Percentiles rank a stretch among this genome's conserved stretches.
phyloP scores from a whole-genome alignment of 2,113 vertebrate species.

The Gallinago jamesoni region DNA sequence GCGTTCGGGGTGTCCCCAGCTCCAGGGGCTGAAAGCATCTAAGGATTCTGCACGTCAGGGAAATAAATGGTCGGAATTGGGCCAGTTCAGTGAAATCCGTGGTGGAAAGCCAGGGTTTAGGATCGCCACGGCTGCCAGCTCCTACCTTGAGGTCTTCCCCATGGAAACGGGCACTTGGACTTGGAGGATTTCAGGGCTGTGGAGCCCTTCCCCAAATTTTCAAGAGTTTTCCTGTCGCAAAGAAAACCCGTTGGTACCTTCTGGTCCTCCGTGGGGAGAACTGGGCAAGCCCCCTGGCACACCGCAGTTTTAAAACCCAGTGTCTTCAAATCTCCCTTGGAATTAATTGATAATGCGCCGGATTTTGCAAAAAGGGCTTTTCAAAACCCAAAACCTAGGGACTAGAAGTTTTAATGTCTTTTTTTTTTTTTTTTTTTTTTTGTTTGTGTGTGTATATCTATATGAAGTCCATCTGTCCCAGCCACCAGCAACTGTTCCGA shows the following conservation, averaged over 20 bases:
- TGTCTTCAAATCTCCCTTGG: neutral
- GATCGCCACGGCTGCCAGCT: accelerated
- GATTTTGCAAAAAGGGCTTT: constrained; percentile 4
- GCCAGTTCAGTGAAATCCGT: neutral
- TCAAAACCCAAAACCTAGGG: neutral
- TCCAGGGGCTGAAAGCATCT: neutral
- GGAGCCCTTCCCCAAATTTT: neutral
- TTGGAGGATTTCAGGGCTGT: neutral
- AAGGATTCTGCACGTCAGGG: neutral
- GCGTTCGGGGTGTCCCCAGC: neutral
- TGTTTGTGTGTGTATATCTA: neutral
- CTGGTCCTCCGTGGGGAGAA: neutral
- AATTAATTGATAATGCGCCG: neutral
- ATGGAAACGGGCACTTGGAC: neutral
- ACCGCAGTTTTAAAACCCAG: neutral
- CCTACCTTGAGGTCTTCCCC: neutral
- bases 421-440: neutral
- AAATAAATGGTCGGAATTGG: neutral
- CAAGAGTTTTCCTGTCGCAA: neutral
- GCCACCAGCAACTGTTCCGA: constrained; percentile 45
- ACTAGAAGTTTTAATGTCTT: neutral
- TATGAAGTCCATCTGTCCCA: constrained; percentile 59
- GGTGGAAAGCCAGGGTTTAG: neutral
- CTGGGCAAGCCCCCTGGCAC: neutral
- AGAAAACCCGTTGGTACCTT: neutral